Conservation (phyloP, 2,113 vertebrate genomes). For the Dendropsophus ebraccatus region DNA sequence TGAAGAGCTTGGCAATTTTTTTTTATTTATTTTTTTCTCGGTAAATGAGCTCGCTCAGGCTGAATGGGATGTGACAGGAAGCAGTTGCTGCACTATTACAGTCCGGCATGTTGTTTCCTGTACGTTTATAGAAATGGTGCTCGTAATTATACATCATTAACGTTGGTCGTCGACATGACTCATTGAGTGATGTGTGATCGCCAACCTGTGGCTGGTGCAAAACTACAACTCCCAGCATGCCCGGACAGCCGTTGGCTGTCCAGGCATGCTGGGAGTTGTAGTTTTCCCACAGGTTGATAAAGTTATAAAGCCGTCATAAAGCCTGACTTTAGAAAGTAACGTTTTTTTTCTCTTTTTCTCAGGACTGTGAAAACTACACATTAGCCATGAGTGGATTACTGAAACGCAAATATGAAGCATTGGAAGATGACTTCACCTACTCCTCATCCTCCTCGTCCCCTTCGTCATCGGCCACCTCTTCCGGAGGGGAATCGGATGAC, state of each 20-base stretch:
- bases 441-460: constrained; percentile 86
- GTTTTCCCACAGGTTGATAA: no score
- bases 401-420: constrained; percentile 94
- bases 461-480: constrained; percentile 81
- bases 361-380: constrained; percentile 73
- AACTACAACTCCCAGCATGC: no score
- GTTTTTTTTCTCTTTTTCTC: constrained; percentile 68
- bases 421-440: constrained; percentile 86
- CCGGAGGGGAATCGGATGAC: constrained; percentile 85
- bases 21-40: background rate
- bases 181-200: background rate
- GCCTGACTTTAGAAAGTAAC: background rate
- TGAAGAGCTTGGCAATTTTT: background rate
- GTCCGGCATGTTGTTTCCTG: constrained; percentile 16
- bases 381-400: constrained; percentile 86
- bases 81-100: constrained; percentile 11
- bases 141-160: background rate
- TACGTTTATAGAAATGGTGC: background rate
- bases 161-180: background rate
- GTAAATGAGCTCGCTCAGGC: background rate
- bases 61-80: constrained; percentile 29
- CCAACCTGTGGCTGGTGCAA: no score
- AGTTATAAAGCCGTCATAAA: background rate
- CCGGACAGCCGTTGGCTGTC: no score
- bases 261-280: no score